A percentile compares a stretch with the other conserved stretches of the same genome.
These are phyloP conservation scores for Acleris holmiana DNA, from an alignment of 2,888 invertebrate species.

Conservation along the genomic window DNA sequence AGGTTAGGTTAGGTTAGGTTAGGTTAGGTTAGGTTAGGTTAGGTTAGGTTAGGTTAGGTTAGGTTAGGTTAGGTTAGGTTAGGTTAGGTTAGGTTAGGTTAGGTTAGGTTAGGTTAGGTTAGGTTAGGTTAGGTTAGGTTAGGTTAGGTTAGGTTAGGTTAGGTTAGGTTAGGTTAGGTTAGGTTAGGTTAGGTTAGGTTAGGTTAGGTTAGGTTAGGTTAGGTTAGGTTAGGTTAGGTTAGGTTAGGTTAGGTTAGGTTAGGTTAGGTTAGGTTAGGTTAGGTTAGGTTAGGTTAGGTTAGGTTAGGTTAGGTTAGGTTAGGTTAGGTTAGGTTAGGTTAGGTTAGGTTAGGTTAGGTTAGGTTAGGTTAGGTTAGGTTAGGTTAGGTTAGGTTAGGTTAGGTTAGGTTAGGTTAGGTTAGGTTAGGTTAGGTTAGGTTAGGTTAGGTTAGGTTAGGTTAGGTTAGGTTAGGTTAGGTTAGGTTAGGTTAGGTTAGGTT, in stretches of 20 bases:
- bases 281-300: slow-evolving; percentile 38
- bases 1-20: slow-evolving; percentile 13
- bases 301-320: slow-evolving; percentile 36
- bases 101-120: slow-evolving; percentile 9
- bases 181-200: slow-evolving; percentile 39
- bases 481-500: slow-evolving; percentile 33
- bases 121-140: slow-evolving; percentile 38
- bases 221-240: slow-evolving; percentile 37
- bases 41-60: slow-evolving; percentile 8
- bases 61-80: slow-evolving; percentile 14
- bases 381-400: slow-evolving; percentile 35
- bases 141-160: slow-evolving; percentile 38
- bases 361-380: slow-evolving; percentile 36
- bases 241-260: slow-evolving; percentile 38
- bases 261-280: slow-evolving; percentile 38
- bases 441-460: slow-evolving; percentile 34
- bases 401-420: slow-evolving; percentile 37
- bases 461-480: slow-evolving; percentile 31
- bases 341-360: slow-evolving; percentile 38
- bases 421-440: slow-evolving; percentile 37
- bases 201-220: slow-evolving; percentile 38
- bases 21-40: slow-evolving; percentile 13
- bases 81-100: slow-evolving; percentile 28
- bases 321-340: slow-evolving; percentile 39
- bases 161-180: slow-evolving; percentile 37